These are phyloP conservation scores for Anabas testudineus DNA, from an alignment of 2,797 vertebrate species.

Conservation along the genomic window DNA sequence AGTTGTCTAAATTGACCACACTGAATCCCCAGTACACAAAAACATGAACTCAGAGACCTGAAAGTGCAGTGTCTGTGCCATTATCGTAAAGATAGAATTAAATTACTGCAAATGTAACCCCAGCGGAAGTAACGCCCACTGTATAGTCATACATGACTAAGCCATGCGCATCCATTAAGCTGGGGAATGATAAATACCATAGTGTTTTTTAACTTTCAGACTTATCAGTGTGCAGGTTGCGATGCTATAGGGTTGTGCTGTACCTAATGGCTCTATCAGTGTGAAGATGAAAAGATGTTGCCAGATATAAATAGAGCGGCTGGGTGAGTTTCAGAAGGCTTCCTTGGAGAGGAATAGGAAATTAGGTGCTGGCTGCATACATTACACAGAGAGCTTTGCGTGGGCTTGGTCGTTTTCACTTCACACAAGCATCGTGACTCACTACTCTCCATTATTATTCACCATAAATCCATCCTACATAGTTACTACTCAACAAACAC, in stretches of 20 bases:
- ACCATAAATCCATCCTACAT: constrained; percentile 76
- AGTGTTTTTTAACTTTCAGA: constrained; percentile 11
- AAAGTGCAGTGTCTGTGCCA: not conserved
- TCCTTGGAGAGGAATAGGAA: constrained; percentile 82
- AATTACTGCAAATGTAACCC: not conserved
- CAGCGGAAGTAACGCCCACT: not conserved
- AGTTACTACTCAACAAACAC: constrained; percentile 63
- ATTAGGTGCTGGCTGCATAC: constrained; percentile 82
- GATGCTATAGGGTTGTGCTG: constrained; percentile 58
- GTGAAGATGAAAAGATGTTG: constrained; percentile 77
- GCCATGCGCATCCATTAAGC: not conserved
- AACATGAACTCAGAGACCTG: not conserved
- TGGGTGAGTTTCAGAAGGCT: constrained; percentile 78
- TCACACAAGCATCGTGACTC: constrained; percentile 73
- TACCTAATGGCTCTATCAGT: constrained; percentile 73
- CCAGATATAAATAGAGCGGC: constrained; percentile 82
- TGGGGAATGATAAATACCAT: not conserved
- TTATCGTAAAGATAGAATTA: not conserved
- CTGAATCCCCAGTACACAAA: not conserved
- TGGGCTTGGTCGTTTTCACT: constrained; percentile 75
- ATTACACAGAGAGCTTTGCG: constrained; percentile 79
- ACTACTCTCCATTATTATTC: constrained; percentile 75
- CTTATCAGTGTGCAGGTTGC: constrained; percentile 51
- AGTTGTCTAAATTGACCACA: not conserved
- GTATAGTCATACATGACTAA: constrained; percentile 7